Percentiles rank a stretch among this genome's conserved stretches.
Evolutionary conservation across 2,888 invertebrate genomes (phyloP).

Genomic region (Agrenia bidenticulata): DNA sequence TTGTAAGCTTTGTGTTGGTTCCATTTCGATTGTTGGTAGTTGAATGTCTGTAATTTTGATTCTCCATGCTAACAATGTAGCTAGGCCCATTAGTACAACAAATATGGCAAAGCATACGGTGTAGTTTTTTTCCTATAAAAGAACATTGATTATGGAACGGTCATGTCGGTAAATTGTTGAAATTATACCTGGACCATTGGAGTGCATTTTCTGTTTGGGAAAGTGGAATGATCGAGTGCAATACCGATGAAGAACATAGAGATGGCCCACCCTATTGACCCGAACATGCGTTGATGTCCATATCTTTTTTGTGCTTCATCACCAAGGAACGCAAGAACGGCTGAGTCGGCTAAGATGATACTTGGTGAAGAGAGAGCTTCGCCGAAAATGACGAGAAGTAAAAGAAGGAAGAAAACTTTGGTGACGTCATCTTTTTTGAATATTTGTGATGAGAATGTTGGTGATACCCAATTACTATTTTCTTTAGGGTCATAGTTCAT

Average conservation of each 20-base stretch:
- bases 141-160: too few relatives aligned
- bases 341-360: conserved; percentile 87
- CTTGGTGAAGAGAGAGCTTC: conserved; percentile 98
- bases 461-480: conserved; percentile 78
- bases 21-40: conserved; percentile 21
- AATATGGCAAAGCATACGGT: conserved; percentile 98
- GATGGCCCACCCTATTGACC: conserved; percentile 95
- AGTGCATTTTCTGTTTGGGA: conserved; percentile 67
- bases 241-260: conserved; percentile 99
- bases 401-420: conserved; percentile 86
- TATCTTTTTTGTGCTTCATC: conserved; percentile 71
- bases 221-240: conserved; percentile 92
- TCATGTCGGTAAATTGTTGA: background rate
- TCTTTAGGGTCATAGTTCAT: conserved; percentile 69
- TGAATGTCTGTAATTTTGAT: conserved; percentile 41
- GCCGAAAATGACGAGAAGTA: conserved; percentile 89
- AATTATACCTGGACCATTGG: conserved; percentile 38
- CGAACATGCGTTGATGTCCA: conserved; percentile 97
- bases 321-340: conserved; percentile 83
- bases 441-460: conserved; percentile 89
- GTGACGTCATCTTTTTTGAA: conserved; percentile 85
- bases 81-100: conserved; percentile 59
- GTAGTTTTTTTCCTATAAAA: conserved; percentile 87
- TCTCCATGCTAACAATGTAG: conserved; percentile 45
- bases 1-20: conserved; percentile 21